Percentiles rank a stretch among this genome's conserved stretches.
Evolutionary conservation across 2,888 invertebrate species (phyloP).

Genomic region (Drosophila koepferae): DNA sequence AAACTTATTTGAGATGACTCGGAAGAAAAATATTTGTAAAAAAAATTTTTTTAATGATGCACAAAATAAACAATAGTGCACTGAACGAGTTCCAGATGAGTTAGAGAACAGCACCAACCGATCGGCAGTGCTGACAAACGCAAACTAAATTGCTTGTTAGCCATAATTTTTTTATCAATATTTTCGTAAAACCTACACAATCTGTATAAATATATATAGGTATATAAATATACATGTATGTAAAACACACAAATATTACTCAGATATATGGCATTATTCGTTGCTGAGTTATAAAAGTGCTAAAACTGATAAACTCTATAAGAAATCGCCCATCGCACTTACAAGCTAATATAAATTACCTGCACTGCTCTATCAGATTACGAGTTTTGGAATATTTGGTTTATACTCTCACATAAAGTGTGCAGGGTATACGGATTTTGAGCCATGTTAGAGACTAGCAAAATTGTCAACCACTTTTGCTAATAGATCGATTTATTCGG

Average conservation of each 20-base stretch:
- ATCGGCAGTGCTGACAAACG: slow-evolving; percentile 19
- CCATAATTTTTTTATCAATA: no score
- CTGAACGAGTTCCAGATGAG: neutral
- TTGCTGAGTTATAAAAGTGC: no score
- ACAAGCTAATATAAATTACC: slow-evolving; percentile 24
- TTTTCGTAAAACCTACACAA: no score
- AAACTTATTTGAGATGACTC: neutral
- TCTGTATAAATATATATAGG: no score
- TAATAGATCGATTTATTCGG: neutral
- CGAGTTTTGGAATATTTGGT: neutral
- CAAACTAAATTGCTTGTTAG: slow-evolving; percentile 30
- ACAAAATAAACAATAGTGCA: neutral
- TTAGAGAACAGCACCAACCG: slow-evolving; percentile 34
- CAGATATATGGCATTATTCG: no score
- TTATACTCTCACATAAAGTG: no score
- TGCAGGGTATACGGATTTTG: neutral
- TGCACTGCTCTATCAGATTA: slow-evolving; percentile 1
- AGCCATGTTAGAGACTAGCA: neutral
- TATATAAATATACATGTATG: no score
- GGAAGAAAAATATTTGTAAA: neutral
- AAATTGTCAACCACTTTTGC: neutral
- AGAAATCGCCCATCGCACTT: slow-evolving; percentile 14
- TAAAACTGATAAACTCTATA: slow-evolving; percentile 22
- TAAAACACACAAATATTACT: no score
- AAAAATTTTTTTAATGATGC: neutral